A percentile compares a stretch with the other conserved stretches of the same genome.
phyloP scores from a whole-genome alignment of 2,797 vertebrate species.

The Oryzias sinensis region DNA sequence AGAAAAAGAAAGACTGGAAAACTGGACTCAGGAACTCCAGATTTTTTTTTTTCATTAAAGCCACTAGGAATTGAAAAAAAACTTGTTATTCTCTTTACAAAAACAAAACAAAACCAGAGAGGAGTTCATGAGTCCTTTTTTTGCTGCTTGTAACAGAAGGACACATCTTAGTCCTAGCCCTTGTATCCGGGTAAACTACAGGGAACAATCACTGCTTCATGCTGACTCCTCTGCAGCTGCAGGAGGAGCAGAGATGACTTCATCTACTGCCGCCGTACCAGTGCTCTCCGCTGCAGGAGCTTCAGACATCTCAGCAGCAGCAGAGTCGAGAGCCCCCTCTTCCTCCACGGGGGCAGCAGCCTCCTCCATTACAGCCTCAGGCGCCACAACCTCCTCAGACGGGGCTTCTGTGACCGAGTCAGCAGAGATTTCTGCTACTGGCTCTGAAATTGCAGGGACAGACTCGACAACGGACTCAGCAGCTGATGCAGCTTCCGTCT shows the following conservation, averaged over 20 bases:
- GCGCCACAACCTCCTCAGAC: constrained; percentile 1
- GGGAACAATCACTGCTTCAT: constrained; percentile 28
- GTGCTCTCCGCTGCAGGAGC: constrained; percentile 46
- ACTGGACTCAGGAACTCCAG: constrained; percentile 46
- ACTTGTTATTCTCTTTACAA: neutral
- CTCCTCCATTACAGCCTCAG: constrained; percentile 31
- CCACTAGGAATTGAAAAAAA: neutral
- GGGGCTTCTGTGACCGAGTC: constrained; percentile 12
- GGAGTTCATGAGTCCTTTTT: constrained; percentile 46
- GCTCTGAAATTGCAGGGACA: constrained; percentile 24
- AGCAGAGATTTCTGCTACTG: constrained; percentile 21
- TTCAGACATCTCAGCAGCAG: constrained; percentile 28
- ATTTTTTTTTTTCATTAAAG: neutral
- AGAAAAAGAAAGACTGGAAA: constrained; percentile 30
- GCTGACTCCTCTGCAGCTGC: constrained; percentile 53
- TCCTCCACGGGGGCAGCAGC: constrained; percentile 15
- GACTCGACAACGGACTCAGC: neutral
- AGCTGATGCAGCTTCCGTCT: neutral
- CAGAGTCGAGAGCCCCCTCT: constrained; percentile 7
- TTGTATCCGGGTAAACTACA: constrained; percentile 24
- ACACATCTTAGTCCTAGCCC: constrained; percentile 29
- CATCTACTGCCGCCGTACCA: constrained; percentile 61
- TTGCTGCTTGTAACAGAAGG: constrained; percentile 21
- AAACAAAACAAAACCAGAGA: neutral
- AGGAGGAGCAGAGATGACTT: constrained; percentile 26